A percentile compares a stretch with the other conserved stretches of the same genome.
Evolutionary conservation across 2,888 invertebrate genomes (phyloP).

Genomic region (Volucella zonaria): DNA sequence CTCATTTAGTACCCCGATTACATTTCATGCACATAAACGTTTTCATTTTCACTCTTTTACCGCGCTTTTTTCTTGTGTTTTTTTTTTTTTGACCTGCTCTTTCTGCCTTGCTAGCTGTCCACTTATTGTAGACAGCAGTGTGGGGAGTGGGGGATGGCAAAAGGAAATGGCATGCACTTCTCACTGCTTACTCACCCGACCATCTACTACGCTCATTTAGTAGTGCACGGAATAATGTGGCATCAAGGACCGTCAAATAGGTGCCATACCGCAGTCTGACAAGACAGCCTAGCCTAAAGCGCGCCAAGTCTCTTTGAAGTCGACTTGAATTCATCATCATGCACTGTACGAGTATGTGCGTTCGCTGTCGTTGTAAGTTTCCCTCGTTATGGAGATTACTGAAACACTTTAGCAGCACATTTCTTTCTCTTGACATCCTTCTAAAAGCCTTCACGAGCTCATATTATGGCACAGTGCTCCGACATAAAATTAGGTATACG

Average conservation of each 20-base stretch:
- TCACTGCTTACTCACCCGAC: neutral
- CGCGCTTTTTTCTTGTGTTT: slow-evolving; percentile 16
- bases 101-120: neutral
- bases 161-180: slow-evolving; percentile 36
- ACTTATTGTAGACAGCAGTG: neutral
- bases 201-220: slow-evolving; percentile 43
- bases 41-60: slow-evolving; percentile 67
- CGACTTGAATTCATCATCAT: slow-evolving; percentile 48
- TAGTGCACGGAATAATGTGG: slow-evolving; percentile 56
- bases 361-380: neutral
- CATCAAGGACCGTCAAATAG: slow-evolving; percentile 42
- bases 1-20: slow-evolving; percentile 56
- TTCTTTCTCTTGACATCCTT: slow-evolving; percentile 69
- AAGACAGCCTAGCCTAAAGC: neutral
- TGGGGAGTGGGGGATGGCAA: neutral
- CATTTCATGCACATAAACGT: slow-evolving; percentile 71
- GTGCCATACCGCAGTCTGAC: slow-evolving; percentile 53
- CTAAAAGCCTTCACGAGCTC: slow-evolving; percentile 52
- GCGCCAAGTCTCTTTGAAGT: neutral
- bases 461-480: slow-evolving; percentile 5
- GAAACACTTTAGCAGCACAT: slow-evolving; percentile 53
- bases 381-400: slow-evolving; percentile 35
- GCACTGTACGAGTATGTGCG: slow-evolving; percentile 8
- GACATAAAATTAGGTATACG: too few relatives aligned
- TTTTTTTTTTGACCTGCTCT: slow-evolving; percentile 7